Evolutionary conservation across 2,888 invertebrate genomes (phyloP), one percentile per base, ranked within the genome.

Genomic region (Callyntrura sp.): DNA sequence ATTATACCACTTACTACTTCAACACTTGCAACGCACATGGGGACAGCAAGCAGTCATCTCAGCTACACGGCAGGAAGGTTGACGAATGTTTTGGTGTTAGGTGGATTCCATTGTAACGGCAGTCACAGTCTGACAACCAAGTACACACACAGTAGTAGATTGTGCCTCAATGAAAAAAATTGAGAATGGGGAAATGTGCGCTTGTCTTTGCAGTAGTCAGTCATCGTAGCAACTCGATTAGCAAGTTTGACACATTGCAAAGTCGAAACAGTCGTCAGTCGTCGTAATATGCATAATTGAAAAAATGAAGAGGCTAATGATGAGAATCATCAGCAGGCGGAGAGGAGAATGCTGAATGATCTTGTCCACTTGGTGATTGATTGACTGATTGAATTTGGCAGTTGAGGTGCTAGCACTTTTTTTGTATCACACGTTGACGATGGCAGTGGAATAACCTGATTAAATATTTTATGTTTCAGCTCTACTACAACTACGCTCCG

Each of bases 321-420:
- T 82, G 87, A 79, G 86, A 86, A 86, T 79, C 65, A 68, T 51
- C 51, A 62, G 48, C 48, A 23, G 12, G 25, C 9, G n/a, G 65
- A 68, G 23, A 25, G 43, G 78, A 78, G 81, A 78, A 70, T 90
- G 82, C 57, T 78, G 82, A 35, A 87, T 90, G 84, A 87, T 87
- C 84, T 83, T 87, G 90, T 90, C 90, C 90, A 60, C 87, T 78
- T 83, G 57, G 90, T 90, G 90, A 90, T 90, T 90, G 90, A 90
- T 87, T 90, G 90, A 90, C 87, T 90, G 90, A 90, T 90, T 90
- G 87, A 86, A 90, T 87, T 87, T 90, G 90, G 87, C 90, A 90
- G 81, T 86, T 83, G 83, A 90, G 83, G 86, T 90, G 90, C 90
- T 65, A 90, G 90, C 23, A 76, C 55, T 85, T 90, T 89, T 51